phyloP scores from a whole-genome alignment of 2,113 vertebrate species.

The Neolamprologus sp. region DNA sequence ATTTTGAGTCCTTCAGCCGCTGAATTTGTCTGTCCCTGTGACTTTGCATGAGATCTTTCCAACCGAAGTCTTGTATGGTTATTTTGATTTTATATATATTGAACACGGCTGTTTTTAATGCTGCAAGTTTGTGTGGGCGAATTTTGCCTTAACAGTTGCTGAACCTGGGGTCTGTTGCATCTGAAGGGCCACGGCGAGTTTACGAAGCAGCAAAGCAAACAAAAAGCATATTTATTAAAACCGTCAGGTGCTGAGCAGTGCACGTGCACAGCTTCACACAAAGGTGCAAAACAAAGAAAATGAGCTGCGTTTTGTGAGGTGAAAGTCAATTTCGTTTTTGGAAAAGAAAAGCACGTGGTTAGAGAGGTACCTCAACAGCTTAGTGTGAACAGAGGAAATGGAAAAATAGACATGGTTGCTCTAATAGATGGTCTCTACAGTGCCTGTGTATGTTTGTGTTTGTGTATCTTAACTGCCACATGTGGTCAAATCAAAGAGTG shows the following conservation, averaged over 20 bases:
- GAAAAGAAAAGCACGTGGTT: slow-evolving; percentile 36
- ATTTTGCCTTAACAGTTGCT: background rate
- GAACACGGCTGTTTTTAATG: background rate
- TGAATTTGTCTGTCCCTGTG: background rate
- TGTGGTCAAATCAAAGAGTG: slow-evolving; percentile 36
- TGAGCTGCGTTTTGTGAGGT: background rate
- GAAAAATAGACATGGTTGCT: slow-evolving; percentile 35
- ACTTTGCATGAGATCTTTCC: background rate
- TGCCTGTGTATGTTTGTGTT: background rate
- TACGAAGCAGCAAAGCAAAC: background rate
- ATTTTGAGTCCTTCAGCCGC: background rate
- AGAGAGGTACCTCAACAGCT: slow-evolving; percentile 10
- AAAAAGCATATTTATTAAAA: background rate
- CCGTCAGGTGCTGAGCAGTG: background rate
- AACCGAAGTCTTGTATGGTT: no score
- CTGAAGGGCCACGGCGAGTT: background rate
- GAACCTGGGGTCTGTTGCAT: background rate
- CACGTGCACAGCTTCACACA: background rate
- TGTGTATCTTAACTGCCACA: slow-evolving; percentile 1
- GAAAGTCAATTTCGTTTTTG: slow-evolving; percentile 2
- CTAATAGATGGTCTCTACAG: slow-evolving; percentile 32
- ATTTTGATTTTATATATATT: background rate
- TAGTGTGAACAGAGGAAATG: slow-evolving; percentile 48
- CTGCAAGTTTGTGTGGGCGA: background rate
- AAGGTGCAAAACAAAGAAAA: background rate